Evolutionary conservation across 2,888 invertebrate genomes (phyloP).

Genomic region (Eurytoma californica): DNA sequence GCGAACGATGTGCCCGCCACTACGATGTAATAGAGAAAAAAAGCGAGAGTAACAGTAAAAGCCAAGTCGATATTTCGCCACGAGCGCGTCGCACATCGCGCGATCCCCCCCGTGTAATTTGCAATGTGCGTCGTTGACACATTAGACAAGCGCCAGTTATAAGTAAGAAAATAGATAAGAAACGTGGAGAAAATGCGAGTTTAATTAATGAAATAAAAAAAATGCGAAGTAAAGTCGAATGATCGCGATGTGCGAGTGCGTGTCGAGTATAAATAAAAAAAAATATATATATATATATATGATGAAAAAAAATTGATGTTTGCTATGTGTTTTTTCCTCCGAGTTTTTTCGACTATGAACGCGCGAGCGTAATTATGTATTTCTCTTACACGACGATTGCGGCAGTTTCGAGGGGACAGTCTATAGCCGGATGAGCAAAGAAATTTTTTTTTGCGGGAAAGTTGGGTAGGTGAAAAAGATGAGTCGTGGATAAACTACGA

Average conservation of each 20-base stretch:
- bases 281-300: conserved; percentile 22
- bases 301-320: conserved; percentile 48
- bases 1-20: conserved; percentile 53
- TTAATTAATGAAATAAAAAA: not conserved
- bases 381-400: conserved; percentile 46
- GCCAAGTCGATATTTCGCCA: conserved; percentile 61
- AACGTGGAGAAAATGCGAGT: conserved; percentile 2
- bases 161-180: conserved; percentile 37
- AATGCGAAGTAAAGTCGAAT: conserved; percentile 17
- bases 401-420: conserved; percentile 22
- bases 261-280: conserved; percentile 43
- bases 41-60: conserved; percentile 10
- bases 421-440: not conserved
- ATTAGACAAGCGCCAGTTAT: conserved; percentile 57
- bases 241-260: conserved; percentile 42
- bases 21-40: conserved; percentile 40
- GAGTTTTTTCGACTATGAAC: conserved; percentile 45
- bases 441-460: not conserved
- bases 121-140: conserved; percentile 7
- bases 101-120: conserved; percentile 24
- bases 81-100: conserved; percentile 52
- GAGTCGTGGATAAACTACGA: not conserved
- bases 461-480: not conserved
- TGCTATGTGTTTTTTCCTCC: conserved; percentile 52
- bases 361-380: conserved; percentile 37